Conservation (phyloP, 2,888 invertebrate species). For the Invenusta paracnida region DNA sequence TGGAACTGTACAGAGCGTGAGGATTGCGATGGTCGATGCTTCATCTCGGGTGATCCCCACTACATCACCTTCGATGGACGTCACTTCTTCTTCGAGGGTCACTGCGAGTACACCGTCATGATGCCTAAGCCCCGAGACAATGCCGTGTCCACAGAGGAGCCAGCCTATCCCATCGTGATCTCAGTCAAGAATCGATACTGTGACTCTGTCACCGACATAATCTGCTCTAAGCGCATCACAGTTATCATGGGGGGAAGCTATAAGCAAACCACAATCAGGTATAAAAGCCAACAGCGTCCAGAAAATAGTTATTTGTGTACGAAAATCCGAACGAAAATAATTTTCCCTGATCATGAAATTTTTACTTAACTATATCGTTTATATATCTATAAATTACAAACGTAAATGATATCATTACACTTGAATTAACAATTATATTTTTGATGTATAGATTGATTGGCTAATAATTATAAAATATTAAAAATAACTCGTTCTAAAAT, state of each 20-base stretch:
- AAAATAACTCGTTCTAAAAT: no score
- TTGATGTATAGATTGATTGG: no score
- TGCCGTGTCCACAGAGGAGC: background rate
- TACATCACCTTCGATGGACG: constrained; percentile 41
- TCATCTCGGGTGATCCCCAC: constrained; percentile 44
- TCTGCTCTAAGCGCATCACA: constrained; percentile 46
- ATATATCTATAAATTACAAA: no score
- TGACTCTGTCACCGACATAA: constrained; percentile 27
- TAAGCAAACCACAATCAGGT: constrained; percentile 16
- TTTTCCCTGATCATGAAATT: no score
- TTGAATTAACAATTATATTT: no score
- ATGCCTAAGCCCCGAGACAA: constrained; percentile 42
- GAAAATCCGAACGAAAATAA: no score
- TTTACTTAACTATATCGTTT: no score
- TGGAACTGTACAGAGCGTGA: constrained; percentile 45
- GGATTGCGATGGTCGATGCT: constrained; percentile 47
- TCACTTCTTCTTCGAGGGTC: constrained; percentile 45
- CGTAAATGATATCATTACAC: no score
- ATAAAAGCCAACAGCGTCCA: constrained; percentile 25
- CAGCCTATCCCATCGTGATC: constrained; percentile 43
- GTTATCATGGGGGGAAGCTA: constrained; percentile 44
- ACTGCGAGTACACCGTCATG: constrained; percentile 47
- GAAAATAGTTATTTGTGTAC: no score
- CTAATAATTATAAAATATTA: no score
- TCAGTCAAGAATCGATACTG: constrained; percentile 47